Evolutionary conservation across 2,888 invertebrate species (phyloP).

Genomic region (Dorcus hopei): DNA sequence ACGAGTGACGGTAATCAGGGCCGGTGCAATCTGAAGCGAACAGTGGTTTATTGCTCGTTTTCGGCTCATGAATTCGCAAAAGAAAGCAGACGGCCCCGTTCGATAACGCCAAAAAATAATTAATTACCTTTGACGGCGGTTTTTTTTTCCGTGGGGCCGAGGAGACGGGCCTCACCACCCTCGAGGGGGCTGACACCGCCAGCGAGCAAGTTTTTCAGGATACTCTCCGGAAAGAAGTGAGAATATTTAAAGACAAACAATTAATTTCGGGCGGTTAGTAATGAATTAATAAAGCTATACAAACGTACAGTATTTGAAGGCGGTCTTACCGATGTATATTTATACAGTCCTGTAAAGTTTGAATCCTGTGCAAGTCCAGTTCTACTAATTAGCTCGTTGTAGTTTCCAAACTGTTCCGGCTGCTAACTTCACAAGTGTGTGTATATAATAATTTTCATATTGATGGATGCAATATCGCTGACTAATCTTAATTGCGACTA

Average conservation of each 20-base stretch:
- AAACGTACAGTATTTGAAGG: conserved; percentile 13
- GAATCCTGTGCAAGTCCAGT: conserved; percentile 15
- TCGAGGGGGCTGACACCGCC: conserved; percentile 42
- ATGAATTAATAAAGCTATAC: conserved; percentile 21
- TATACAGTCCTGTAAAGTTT: conserved; percentile 15
- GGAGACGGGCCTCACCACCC: too few relatives aligned
- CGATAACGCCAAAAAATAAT: conserved; percentile 71
- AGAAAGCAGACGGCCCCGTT: conserved; percentile 60
- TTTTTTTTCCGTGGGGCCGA: conserved; percentile 35
- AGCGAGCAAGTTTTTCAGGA: too few relatives aligned
- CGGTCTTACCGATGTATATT: conserved; percentile 10
- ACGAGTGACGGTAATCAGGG: conserved; percentile 42
- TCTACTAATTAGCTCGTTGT: conserved; percentile 16
- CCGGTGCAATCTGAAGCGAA: conserved; percentile 37
- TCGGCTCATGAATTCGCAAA: conserved; percentile 66
- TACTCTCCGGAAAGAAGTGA: conserved; percentile 3
- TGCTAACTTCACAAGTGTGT: conserved; percentile 6
- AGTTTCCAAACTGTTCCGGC: conserved; percentile 13
- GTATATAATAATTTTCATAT: conserved; percentile 9
- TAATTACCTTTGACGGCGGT: conserved; percentile 65
- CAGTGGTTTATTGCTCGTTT: conserved; percentile 50
- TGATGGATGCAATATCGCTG: conserved; percentile 10
- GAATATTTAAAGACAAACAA: conserved; percentile 21
- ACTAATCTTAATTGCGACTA: conserved; percentile 11
- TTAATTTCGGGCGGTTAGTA: conserved; percentile 14